Base-by-base conservation (phyloP, 1,140 invertebrate genomes). In the Caerostris extrusa region DNA sequence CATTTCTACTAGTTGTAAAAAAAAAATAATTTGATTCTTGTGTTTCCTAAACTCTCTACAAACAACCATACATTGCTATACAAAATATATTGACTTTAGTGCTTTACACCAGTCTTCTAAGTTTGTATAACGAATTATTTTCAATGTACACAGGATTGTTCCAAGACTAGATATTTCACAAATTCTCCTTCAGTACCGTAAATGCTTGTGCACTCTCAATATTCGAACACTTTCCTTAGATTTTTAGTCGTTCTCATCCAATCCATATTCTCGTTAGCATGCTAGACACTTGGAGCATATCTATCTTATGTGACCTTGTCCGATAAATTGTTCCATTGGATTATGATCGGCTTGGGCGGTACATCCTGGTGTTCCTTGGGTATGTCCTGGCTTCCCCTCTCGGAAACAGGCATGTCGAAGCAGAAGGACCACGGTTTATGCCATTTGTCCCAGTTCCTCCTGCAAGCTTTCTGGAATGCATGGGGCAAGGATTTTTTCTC, bases 361-460 rank as follows among this genome's bases (percentile, higher is more conserved):
- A 77, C 50, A 2, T 57, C 34, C 60, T 81, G 56, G 3, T 57
- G 56, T 7, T 58, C 58, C 19, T 88, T 61, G 57, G 12, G 56
- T 4, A 55, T n/a, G 10, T 56, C 58, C 10, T 67, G 34, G 50
- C 81, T 92, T 2, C 58, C 58, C 19, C 57, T 67, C 4, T 93
- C 85, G 3, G 85, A 69, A 3, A 87, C 85, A 14, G 82, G 83
- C 85, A 93, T 57, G 19, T 86, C 85, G 50, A 93, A 93, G 14
- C 91, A 93, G 57, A 93, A 93, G 1, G 82, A 34, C 91, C 91
- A 93, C 3, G 83, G 91, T 60, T 77, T 86, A n/a, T 86, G 61
- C 8, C 53, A 58, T n/a, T 77, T 34, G 17, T 58, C 58, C 91
- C 91, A 93, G n/a, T 69, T 58, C 6, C 56, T 86, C 67, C 67